Base-by-base conservation (phyloP, 2,888 invertebrate species). In the Apamea monoglypha region DNA sequence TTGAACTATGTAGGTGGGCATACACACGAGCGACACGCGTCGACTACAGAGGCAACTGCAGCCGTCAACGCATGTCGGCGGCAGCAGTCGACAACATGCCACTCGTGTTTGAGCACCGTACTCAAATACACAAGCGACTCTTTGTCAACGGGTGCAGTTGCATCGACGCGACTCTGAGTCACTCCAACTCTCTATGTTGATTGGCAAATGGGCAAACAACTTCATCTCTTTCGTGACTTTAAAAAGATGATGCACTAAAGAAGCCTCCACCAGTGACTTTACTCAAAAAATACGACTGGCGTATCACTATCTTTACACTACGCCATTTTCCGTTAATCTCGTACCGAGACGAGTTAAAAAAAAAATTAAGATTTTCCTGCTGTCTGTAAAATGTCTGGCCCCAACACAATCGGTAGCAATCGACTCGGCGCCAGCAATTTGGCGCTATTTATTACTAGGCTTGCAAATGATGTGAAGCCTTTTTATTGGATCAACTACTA, bases 341-440 rank as follows among this genome's bases (percentile, higher is more conserved):
- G 1, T 68, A n/a, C 10, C 25, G 16, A 40, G 16, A 73, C 25
- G 3, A 66, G 3, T 47, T 47, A 16, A 76, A 16, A 32, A 18
- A 1, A 83, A 78, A 72, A 32, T 1, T 1, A 0, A 5, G 10
- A 64, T 71, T 76, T 66, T 90, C 80, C 82, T 29, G 1, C 44
- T 47, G 63, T 75, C 47, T 44, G 12, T 47, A 29, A 32, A 79
- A 82, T 29, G 72, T 73, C 40, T 88, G 91, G 92, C 69, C 76
- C 88, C 84, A 87, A 56, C 78, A 90, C 64, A 61, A 74, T 76
- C 71, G 50, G 68, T 77, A 84, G 82, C 85, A 90, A 90, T 88
- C 85, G 80, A 83, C 53, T 76, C 78, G 89, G 89, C 91, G 90
- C 91, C 89, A 85, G 88, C 83, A 75, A 87, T 89, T 89, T 85